Evolutionary conservation across 2,113 vertebrate genomes (phyloP).

Genomic region (Patagioenas fasciata): DNA sequence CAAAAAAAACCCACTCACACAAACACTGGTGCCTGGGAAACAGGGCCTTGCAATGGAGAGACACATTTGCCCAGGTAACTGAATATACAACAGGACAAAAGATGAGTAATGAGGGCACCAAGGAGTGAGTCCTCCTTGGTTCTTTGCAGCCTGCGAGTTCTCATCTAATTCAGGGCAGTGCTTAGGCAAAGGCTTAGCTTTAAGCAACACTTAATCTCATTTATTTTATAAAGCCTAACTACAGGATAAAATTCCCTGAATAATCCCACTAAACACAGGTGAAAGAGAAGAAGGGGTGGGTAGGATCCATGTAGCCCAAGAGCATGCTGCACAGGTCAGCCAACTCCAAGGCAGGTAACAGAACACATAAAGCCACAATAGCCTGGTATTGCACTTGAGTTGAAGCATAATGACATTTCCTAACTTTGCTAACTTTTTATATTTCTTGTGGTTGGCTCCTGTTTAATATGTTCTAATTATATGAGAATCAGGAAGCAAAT

Average conservation of each 20-base stretch:
- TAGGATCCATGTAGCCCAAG: neutral
- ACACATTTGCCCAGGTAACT: neutral
- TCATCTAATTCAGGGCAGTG: neutral
- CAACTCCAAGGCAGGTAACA: neutral
- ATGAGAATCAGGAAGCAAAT: constrained; percentile 48
- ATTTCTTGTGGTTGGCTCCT: constrained; percentile 58
- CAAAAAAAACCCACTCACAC: neutral
- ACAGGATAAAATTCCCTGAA: neutral
- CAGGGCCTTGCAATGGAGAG: neutral
- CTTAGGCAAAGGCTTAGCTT: neutral
- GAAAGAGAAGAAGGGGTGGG: neutral
- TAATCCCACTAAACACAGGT: neutral
- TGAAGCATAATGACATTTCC: constrained; percentile 37
- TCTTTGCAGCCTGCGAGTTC: neutral
- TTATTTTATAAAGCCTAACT: neutral
- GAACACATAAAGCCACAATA: neutral
- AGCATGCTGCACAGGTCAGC: neutral
- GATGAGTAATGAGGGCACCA: neutral
- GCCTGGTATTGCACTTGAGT: neutral
- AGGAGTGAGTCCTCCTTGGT: neutral
- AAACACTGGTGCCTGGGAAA: neutral
- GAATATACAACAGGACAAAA: neutral
- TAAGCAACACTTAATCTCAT: neutral
- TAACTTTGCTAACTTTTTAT: constrained; percentile 56
- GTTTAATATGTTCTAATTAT: constrained; percentile 63